These are phyloP conservation scores for Agrotis ipsilon DNA, from an alignment of 2,888 invertebrate genomes.

Conservation along the genomic window DNA sequence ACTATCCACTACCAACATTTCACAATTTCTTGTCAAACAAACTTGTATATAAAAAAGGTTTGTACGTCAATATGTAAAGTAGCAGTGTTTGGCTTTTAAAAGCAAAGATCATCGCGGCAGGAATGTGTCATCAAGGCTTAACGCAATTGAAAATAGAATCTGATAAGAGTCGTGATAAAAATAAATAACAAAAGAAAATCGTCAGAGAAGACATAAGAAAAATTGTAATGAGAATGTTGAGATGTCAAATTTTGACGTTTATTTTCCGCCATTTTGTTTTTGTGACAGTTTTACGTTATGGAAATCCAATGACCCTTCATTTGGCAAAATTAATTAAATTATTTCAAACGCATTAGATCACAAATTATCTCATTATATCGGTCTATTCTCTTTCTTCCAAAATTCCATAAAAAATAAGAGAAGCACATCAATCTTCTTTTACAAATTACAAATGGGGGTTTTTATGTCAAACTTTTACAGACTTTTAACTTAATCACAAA, in stretches of 20 bases:
- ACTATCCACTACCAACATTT: background rate
- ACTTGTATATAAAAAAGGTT: background rate
- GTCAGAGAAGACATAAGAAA: background rate
- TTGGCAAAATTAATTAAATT: too few relatives aligned
- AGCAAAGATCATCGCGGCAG: slow-evolving; percentile 20
- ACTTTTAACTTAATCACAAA: too few relatives aligned
- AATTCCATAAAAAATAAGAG: too few relatives aligned
- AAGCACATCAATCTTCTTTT: too few relatives aligned
- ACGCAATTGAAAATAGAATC: slow-evolving; percentile 26
- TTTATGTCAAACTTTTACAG: too few relatives aligned
- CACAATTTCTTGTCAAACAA: slow-evolving; percentile 17
- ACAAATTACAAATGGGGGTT: too few relatives aligned
- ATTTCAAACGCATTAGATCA: too few relatives aligned
- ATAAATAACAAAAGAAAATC: slow-evolving; percentile 18
- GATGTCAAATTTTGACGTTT: background rate
- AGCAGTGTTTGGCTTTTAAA: slow-evolving; percentile 15
- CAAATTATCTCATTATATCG: too few relatives aligned
- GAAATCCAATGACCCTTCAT: background rate
- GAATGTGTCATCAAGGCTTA: slow-evolving; percentile 13
- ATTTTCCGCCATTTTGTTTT: slow-evolving; percentile 1
- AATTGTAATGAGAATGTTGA: background rate
- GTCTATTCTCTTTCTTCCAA: too few relatives aligned
- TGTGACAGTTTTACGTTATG: background rate
- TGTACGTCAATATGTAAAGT: slow-evolving; percentile 33
- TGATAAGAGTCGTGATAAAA: slow-evolving; percentile 38